Evolutionary conservation across 2,888 invertebrate species (phyloP), one percentile per base, ranked within the genome.

Genomic region (Plebejus argus): DNA sequence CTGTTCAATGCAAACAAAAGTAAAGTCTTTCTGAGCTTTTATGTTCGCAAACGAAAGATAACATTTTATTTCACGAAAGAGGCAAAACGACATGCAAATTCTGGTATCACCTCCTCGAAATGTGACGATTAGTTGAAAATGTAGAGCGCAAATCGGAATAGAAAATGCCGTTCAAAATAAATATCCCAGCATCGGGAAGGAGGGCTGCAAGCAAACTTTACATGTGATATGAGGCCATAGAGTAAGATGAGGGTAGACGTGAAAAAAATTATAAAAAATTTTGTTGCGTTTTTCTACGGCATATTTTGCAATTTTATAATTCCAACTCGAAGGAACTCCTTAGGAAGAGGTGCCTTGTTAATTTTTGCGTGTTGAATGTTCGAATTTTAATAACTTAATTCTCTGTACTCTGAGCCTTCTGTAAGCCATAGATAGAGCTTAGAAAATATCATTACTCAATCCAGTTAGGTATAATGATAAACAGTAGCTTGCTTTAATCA

Each of bases 161-260:
- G 86, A 89, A 89, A 88, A 86, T 86, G 79, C 83, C 84, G 86
- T 87, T 86, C 85, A 84, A 86, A 88, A 88, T 88, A 89, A 90
- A 91, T 86, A 88, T 86, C 85, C 84, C 83, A 82, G 83, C 83
- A 85, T 88, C 85, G 86, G 86, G 87, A 89, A 85, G 85, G 86
- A 84, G 83, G 83, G 83, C 86, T 90, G 87, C 86, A 85, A 86
- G 87, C 86, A 82, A 88, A 86, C 87, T 87, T 89, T 88, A 89
- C 89, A 89, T 86, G 89, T 87, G 88, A 90, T 89, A 87, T 87
- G 85, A 85, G 66, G 66, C 18, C 66, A 66, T 66, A 66, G 66
- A 66, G 66, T 66, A 66, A 18, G 1, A 33, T 28, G 12, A 6
- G 33, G 66, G 6, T 66, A 28, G 66, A 66, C 6, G 3, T 1